Conservation (phyloP, 1,140 invertebrate species). For the Drosophila simulans region DNA sequence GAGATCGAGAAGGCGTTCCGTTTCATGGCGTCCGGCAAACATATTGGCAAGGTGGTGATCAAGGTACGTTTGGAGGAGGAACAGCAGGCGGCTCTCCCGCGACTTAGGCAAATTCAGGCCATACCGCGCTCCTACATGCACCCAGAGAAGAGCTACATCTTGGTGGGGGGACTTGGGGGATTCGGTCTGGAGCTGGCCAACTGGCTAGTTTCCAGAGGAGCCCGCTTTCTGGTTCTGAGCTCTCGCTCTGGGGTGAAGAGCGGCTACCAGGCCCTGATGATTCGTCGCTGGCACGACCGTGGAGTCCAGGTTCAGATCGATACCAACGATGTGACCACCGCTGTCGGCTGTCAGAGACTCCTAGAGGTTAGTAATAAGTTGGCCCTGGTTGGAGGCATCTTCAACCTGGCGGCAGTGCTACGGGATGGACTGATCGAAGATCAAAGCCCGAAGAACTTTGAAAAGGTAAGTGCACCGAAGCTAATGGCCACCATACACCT, state of each 20-base stretch:
- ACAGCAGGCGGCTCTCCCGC: conserved; percentile 84
- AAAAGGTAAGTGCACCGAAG: conserved; percentile 91
- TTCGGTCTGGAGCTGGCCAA: conserved; percentile 97
- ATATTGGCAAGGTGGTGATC: conserved; percentile 97
- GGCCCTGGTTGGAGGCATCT: conserved; percentile 96
- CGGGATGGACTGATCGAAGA: conserved; percentile 95
- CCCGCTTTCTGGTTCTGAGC: conserved; percentile 92
- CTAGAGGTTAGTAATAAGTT: conserved; percentile 89
- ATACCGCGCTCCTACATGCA: conserved; percentile 95
- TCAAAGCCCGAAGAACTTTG: conserved; percentile 92
- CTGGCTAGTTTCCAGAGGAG: conserved; percentile 95
- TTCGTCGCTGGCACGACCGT: conserved; percentile 89
- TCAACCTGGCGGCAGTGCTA: conserved; percentile 96
- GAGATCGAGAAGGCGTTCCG: conserved; percentile 96
- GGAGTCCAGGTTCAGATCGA: conserved; percentile 91
- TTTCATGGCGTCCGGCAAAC: conserved; percentile 98
- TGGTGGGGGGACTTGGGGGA: conserved; percentile 96
- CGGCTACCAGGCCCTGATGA: conserved; percentile 93
- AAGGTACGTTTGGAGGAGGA: conserved; percentile 93
- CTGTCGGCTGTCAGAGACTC: conserved; percentile 89
- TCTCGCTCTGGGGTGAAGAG: conserved; percentile 94
- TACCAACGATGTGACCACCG: conserved; percentile 87
- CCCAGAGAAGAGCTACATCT: conserved; percentile 93
- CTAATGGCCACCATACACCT: conserved; percentile 92
- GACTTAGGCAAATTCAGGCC: conserved; percentile 88